phyloP scores from a whole-genome alignment of 2,888 invertebrate species.

The Aproaerema taeniolella region DNA sequence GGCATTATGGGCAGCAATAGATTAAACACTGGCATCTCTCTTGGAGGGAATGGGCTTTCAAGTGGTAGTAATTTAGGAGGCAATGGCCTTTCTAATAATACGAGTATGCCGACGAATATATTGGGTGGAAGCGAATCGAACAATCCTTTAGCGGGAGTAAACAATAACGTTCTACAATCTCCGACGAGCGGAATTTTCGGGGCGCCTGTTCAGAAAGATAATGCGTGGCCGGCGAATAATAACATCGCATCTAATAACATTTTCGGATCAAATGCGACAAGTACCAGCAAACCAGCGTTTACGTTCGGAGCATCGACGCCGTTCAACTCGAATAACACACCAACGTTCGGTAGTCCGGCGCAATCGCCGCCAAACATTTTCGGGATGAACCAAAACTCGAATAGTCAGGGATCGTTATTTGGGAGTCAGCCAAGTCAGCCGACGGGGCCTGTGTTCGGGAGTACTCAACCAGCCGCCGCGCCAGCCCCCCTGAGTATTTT shows the following conservation, averaged over 20 bases:
- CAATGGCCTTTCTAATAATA: constrained; percentile 22
- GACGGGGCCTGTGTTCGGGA: constrained; percentile 39
- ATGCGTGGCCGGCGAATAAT: constrained; percentile 39
- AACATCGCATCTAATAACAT: constrained; percentile 26
- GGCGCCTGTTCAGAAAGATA: constrained; percentile 38
- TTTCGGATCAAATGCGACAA: constrained; percentile 35
- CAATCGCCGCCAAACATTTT: constrained; percentile 39
- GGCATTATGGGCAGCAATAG: too few species aligned
- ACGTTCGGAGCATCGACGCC: constrained; percentile 40
- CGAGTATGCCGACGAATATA: constrained; percentile 9
- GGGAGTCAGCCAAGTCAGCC: constrained; percentile 27
- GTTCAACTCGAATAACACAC: constrained; percentile 29
- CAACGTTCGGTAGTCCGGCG: constrained; percentile 34
- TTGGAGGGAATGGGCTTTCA: constrained; percentile 20
- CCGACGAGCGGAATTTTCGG: constrained; percentile 33
- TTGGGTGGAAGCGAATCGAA: constrained; percentile 25
- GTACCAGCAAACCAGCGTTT: constrained; percentile 41
- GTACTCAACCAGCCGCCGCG: constrained; percentile 12
- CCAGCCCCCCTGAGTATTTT: constrained; percentile 34
- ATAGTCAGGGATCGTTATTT: constrained; percentile 39
- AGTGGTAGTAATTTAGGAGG: constrained; percentile 18
- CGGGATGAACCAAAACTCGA: constrained; percentile 38
- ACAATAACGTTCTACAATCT: constrained; percentile 18
- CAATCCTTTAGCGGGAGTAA: constrained; percentile 26
- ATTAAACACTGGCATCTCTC: constrained; percentile 19